Evolutionary conservation across 1,140 invertebrate genomes (phyloP).

Genomic region (Drosophila teissieri): DNA sequence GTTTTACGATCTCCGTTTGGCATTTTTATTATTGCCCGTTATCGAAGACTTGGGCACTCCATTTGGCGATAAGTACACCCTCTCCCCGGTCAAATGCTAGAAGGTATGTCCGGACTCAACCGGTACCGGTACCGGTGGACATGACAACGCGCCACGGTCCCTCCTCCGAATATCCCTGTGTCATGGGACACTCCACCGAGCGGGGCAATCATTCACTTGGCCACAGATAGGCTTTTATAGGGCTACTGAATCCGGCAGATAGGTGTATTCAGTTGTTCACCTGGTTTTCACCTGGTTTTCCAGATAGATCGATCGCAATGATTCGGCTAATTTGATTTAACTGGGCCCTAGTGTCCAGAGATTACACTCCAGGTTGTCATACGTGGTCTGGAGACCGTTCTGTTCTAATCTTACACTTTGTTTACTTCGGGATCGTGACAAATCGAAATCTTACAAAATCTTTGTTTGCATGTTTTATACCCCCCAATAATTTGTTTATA

Average conservation of each 20-base stretch:
- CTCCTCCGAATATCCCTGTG: neutral
- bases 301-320: conserved; percentile 20
- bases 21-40: conserved; percentile 57
- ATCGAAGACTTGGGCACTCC: conserved; percentile 1
- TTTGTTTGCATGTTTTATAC: no score
- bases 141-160: neutral
- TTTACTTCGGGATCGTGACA: neutral
- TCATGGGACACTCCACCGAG: conserved; percentile 31
- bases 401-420: neutral
- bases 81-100: neutral
- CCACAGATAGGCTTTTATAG: conserved; percentile 9
- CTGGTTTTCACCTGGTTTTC: neutral
- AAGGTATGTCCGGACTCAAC: conserved; percentile 25
- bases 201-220: neutral
- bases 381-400: neutral
- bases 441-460: neutral
- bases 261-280: conserved; percentile 7
- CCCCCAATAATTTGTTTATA: no score
- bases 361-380: conserved; percentile 5
- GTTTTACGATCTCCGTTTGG: conserved; percentile 35
- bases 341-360: conserved; percentile 3
- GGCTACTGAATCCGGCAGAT: conserved; percentile 18
- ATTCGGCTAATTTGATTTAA: conserved; percentile 41
- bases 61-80: conserved; percentile 8
- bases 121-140: neutral